phyloP scores from a whole-genome alignment of 2,888 invertebrate genomes.

The Entomobrya proxima region DNA sequence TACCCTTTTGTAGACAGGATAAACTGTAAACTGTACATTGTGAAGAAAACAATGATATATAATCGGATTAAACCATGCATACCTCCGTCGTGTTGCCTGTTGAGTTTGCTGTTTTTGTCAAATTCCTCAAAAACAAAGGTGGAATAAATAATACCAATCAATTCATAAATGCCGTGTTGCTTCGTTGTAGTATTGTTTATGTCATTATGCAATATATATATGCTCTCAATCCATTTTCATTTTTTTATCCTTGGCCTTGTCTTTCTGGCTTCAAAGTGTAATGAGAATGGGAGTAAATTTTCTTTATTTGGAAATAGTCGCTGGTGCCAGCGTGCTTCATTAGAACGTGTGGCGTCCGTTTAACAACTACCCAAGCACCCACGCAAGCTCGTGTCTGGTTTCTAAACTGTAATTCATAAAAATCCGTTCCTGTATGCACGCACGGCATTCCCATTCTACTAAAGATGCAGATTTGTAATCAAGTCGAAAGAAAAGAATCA shows the following conservation, averaged over 20 bases:
- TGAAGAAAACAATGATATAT: too few relatives aligned
- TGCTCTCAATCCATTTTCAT: background rate
- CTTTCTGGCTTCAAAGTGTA: constrained; percentile 11
- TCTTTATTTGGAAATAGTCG: constrained; percentile 32
- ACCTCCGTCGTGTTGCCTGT: too few relatives aligned
- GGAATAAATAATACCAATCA: background rate
- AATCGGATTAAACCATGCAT: too few relatives aligned
- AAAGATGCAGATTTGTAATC: background rate
- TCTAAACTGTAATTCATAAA: background rate
- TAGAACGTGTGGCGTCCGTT: background rate
- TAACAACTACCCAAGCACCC: background rate
- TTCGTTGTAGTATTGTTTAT: background rate
- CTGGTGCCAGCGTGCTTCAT: constrained; percentile 15
- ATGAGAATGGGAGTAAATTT: constrained; percentile 49
- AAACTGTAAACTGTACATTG: too few relatives aligned
- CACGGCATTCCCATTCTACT: background rate
- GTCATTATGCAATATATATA: background rate
- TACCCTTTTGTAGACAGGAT: too few relatives aligned
- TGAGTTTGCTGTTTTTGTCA: background rate
- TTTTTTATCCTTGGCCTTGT: constrained; percentile 37
- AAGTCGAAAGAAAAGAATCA: background rate
- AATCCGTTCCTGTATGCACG: background rate
- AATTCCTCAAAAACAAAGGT: background rate
- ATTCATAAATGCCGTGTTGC: too few relatives aligned
- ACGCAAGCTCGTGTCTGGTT: background rate